phyloP scores from a whole-genome alignment of 2,888 invertebrate genomes.

The Sesia apiformis region DNA sequence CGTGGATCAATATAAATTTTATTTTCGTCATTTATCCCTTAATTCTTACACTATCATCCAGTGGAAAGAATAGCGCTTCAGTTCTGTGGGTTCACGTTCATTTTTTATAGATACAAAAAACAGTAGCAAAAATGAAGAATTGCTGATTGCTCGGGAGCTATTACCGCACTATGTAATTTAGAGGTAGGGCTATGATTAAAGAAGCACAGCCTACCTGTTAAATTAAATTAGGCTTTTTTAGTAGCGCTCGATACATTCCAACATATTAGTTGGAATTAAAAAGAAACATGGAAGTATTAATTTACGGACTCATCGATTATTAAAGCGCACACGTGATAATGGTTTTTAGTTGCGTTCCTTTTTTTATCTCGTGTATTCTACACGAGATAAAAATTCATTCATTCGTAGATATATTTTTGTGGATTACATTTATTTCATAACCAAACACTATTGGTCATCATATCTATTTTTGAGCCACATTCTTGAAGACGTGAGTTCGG shows the following conservation, averaged over 20 bases:
- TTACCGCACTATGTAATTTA: slow-evolving; percentile 67
- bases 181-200: slow-evolving; percentile 68
- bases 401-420: neutral
- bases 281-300: slow-evolving; percentile 49
- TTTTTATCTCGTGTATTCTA: slow-evolving; percentile 19
- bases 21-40: too few species aligned
- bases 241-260: slow-evolving; percentile 53
- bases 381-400: too few species aligned
- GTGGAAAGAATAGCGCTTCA: slow-evolving; percentile 25
- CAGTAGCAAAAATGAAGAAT: slow-evolving; percentile 70
- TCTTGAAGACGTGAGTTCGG: too few species aligned
- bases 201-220: slow-evolving; percentile 70
- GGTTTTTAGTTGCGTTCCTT: slow-evolving; percentile 41
- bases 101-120: slow-evolving; percentile 52
- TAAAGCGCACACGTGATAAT: slow-evolving; percentile 57
- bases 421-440: too few species aligned
- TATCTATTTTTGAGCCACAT: too few species aligned
- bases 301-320: slow-evolving; percentile 57
- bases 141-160: slow-evolving; percentile 68
- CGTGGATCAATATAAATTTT: too few species aligned
- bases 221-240: slow-evolving; percentile 73
- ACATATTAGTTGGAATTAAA: slow-evolving; percentile 40
- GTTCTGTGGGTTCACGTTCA: slow-evolving; percentile 21
- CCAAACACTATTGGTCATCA: too few species aligned
- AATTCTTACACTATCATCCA: neutral